These are phyloP conservation scores for Aelia acuminata DNA, from an alignment of 2,888 invertebrate genomes.

Conservation along the genomic window DNA sequence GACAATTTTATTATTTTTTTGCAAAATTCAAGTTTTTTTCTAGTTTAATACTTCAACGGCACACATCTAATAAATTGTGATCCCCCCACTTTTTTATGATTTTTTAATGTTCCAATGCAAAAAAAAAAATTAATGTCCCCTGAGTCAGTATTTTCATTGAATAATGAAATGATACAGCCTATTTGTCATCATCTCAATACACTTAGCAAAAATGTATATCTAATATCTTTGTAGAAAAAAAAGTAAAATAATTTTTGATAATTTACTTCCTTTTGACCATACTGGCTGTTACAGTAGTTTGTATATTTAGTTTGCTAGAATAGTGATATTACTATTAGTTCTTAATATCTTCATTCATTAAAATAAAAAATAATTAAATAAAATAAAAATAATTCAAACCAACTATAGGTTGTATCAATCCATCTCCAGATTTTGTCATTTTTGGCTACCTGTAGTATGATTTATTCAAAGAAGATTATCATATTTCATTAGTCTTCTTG, in stretches of 20 bases:
- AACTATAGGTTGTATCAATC: background rate
- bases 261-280: background rate
- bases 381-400: background rate
- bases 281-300: background rate
- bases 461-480: background rate
- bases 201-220: too few relatives aligned
- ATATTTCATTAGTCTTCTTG: background rate
- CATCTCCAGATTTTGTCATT: background rate
- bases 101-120: background rate
- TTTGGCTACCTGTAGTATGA: background rate
- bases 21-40: background rate
- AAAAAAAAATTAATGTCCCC: background rate
- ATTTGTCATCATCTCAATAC: too few relatives aligned
- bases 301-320: background rate
- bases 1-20: background rate
- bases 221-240: too few relatives aligned
- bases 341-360: too few relatives aligned
- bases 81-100: background rate
- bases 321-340: background rate
- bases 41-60: constrained; percentile 58
- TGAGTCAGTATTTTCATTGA: background rate
- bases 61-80: constrained; percentile 61
- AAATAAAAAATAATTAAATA: too few relatives aligned
- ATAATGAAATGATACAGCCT: background rate
- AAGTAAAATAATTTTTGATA: background rate